A percentile compares a stretch with the other conserved stretches of the same genome.
phyloP scores from a whole-genome alignment of 2,797 vertebrate species.

The Tangara arthus region DNA sequence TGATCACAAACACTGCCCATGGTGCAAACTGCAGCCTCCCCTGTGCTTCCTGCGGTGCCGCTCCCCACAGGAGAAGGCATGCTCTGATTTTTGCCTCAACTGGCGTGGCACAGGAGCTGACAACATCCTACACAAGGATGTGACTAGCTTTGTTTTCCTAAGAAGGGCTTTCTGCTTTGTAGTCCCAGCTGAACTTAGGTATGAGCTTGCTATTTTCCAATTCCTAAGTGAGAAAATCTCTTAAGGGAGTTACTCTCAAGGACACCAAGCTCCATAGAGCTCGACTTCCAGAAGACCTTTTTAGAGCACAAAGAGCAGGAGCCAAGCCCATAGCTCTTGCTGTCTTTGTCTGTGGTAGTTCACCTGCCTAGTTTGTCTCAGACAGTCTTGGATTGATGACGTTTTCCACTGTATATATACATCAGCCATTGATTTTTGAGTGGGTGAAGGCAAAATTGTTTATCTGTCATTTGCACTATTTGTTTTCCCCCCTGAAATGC shows the following conservation, averaged over 20 bases:
- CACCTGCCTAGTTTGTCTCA: neutral
- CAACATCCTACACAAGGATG: neutral
- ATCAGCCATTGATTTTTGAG: neutral
- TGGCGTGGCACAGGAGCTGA: neutral
- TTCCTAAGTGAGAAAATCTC: neutral
- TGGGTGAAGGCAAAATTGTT: neutral
- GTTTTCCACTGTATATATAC: neutral
- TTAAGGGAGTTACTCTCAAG: neutral
- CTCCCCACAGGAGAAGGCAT: neutral
- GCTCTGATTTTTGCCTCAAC: neutral
- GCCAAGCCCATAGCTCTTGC: neutral
- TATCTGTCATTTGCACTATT: neutral
- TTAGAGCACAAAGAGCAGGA: neutral
- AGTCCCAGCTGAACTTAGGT: neutral
- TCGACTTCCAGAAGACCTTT: accelerated
- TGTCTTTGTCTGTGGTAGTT: neutral
- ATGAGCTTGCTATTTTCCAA: neutral
- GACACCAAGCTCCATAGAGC: neutral
- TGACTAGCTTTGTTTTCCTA: neutral
- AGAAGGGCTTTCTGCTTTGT: neutral
- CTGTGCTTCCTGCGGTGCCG: accelerated
- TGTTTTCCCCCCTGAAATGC: neutral
- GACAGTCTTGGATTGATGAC: neutral
- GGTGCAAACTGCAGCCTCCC: accelerated
- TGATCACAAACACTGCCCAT: accelerated